Evolutionary conservation across 1,140 invertebrate genomes (phyloP).

Genomic region (Microplitis demolitor): DNA sequence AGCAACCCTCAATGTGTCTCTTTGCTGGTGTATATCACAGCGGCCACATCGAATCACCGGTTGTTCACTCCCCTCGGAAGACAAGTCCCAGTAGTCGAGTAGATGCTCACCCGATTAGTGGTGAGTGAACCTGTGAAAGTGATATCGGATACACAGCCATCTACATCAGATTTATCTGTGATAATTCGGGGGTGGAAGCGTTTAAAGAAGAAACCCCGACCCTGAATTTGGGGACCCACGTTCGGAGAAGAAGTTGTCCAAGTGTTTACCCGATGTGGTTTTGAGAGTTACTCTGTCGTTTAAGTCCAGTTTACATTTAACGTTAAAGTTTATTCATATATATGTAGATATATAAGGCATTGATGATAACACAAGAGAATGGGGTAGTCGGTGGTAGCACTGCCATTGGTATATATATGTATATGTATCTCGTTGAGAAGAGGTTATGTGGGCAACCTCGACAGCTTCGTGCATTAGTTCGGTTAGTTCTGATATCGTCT

Average conservation of each 20-base stretch:
- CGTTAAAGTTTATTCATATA: background rate
- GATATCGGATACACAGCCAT: too few relatives aligned
- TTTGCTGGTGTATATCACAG: conserved; percentile 20
- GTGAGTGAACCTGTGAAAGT: too few relatives aligned
- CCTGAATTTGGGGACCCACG: too few relatives aligned
- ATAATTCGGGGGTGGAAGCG: too few relatives aligned
- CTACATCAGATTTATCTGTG: too few relatives aligned
- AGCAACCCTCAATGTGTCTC: conserved; percentile 32
- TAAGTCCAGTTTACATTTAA: too few relatives aligned
- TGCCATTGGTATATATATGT: too few relatives aligned
- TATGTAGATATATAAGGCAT: conserved; percentile 1
- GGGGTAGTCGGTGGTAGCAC: too few relatives aligned
- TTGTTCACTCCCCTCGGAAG: conserved; percentile 45
- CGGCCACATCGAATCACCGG: conserved; percentile 12
- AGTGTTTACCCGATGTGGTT: too few relatives aligned
- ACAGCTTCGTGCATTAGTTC: conserved; percentile 55
- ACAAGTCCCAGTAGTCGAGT: conserved; percentile 43
- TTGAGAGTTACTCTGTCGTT: too few relatives aligned
- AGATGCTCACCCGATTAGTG: too few relatives aligned
- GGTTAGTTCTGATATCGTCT: conserved; percentile 61
- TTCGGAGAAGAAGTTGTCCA: background rate
- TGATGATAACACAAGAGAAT: conserved; percentile 47
- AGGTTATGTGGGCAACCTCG: conserved; percentile 34
- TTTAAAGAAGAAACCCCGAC: too few relatives aligned
- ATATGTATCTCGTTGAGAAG: background rate